Conservation (phyloP, 2,888 invertebrate species). For the Hirtodrosophila duncani region DNA sequence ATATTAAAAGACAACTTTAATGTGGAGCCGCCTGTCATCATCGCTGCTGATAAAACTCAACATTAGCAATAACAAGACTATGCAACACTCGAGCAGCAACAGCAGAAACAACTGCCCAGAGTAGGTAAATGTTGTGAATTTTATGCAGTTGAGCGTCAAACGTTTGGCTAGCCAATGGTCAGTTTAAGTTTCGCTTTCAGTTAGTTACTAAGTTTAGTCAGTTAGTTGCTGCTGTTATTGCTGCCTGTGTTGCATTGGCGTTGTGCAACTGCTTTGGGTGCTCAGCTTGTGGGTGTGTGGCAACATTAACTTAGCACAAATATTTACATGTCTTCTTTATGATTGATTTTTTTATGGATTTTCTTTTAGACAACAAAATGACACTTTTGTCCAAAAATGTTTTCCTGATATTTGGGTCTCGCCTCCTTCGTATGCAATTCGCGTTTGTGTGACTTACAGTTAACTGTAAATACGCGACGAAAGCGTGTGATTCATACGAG, state of each 20-base stretch:
- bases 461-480: constrained; percentile 56
- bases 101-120: constrained; percentile 10
- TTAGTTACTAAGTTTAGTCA: constrained; percentile 14
- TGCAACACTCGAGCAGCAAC: constrained; percentile 31
- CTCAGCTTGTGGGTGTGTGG: constrained; percentile 4
- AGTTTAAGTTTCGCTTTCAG: constrained; percentile 39
- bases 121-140: too few relatives aligned
- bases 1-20: constrained; percentile 17
- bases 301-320: constrained; percentile 15
- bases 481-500: constrained; percentile 57
- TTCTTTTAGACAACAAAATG: background rate
- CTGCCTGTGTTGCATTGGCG: constrained; percentile 27
- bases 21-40: too few relatives aligned
- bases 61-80: constrained; percentile 11
- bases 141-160: constrained; percentile 41
- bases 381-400: constrained; percentile 17
- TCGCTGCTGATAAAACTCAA: constrained; percentile 9
- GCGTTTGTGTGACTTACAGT: constrained; percentile 30
- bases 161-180: constrained; percentile 42
- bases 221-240: constrained; percentile 4
- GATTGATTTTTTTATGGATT: constrained; percentile 20
- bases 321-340: constrained; percentile 24
- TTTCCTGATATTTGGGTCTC: constrained; percentile 21
- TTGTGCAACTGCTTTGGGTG: constrained; percentile 14
- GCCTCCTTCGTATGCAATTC: constrained; percentile 45